Base-by-base conservation (phyloP, 2,113 vertebrate genomes). In the Ariopsis seemanni region DNA sequence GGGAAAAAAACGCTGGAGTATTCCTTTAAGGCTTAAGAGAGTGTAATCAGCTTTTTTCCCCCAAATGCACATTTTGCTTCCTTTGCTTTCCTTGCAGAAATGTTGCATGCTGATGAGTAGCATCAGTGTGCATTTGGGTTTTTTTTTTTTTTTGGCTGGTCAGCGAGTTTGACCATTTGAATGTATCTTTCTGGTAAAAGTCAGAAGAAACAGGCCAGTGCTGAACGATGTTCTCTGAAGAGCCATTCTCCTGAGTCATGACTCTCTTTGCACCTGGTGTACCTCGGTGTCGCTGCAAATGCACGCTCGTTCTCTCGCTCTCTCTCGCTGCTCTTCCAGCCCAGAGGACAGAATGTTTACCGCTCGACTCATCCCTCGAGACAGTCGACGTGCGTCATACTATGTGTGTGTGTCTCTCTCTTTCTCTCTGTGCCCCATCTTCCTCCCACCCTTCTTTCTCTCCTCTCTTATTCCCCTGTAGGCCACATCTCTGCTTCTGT, bases 201-300 rank as follows among this genome's bases (percentile, higher is more conserved):
- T 62, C 20, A 62, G 53, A 60, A 17, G 30, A 50, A 78, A 78
- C 42, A 78, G 71, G 10, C 18, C 57, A 20, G 15, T 10, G 87
- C 83, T 60, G 86, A 89, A 86, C 15, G 22, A 85, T 82, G 85
- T 72, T 53, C 85, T 85, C 85, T 83, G 42, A 57, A 52, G 69
- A 74, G 60, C 52, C 82, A 25, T 82, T 82, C 42, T 88, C 82
- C 72, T 87, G 83, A 83, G 60, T 84, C 79, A 62, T 58, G 91
- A 84, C 90, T 88, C 88, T 92, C 86, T 86, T 79, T 92, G 90
- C 90, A 84, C 92, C 92, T 93, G 94, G 93, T 90, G 86, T 91
- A 92, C 92, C 92, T 90, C 91, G 89, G 91, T 91, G 89, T 91
- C 84, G 91, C 91, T 88, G 91, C 91, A 48, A 67, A 81, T 42